phyloP scores from a whole-genome alignment of 2,113 vertebrate genomes.

The Antennarius striatus region DNA sequence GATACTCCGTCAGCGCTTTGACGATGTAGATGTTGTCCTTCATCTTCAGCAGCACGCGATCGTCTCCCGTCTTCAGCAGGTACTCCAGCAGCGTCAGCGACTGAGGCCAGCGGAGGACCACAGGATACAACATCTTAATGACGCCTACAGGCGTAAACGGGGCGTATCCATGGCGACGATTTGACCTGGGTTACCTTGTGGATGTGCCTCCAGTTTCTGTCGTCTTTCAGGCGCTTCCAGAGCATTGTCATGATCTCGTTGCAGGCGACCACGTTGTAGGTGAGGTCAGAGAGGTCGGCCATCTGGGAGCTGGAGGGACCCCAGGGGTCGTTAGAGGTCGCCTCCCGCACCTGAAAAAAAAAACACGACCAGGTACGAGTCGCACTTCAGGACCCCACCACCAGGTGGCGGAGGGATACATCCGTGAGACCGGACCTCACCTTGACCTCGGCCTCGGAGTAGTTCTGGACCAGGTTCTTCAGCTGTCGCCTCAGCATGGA shows the following conservation, averaged over 20 bases:
- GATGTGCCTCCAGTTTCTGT: constrained; percentile 91
- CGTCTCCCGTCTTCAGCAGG: constrained; percentile 90
- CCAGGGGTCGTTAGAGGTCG: constrained; percentile 91
- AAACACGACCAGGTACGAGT: not conserved
- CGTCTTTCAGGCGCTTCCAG: constrained; percentile 89
- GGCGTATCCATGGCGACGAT: too few species aligned
- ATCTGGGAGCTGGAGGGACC: constrained; percentile 90
- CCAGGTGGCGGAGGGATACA: not conserved
- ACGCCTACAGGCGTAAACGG: too few species aligned
- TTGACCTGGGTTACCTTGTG: constrained; percentile 78
- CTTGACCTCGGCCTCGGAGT: constrained; percentile 93
- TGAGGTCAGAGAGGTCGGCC: constrained; percentile 88
- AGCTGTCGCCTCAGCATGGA: constrained; percentile 87
- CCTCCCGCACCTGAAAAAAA: constrained; percentile 82
- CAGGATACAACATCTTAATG: too few species aligned
- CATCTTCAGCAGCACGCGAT: constrained; percentile 88
- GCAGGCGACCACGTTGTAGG: constrained; percentile 89
- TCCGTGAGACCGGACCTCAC: constrained; percentile 53
- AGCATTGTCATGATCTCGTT: constrained; percentile 92
- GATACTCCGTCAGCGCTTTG: constrained; percentile 89
- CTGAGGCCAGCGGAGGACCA: constrained; percentile 53
- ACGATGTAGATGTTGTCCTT: constrained; percentile 89
- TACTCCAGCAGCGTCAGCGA: constrained; percentile 90
- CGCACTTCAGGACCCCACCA: not conserved
- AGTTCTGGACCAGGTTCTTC: constrained; percentile 93